Evolutionary conservation across 2,797 vertebrate species (phyloP), one percentile per base, ranked within the genome.

Genomic region (Lophius americanus): DNA sequence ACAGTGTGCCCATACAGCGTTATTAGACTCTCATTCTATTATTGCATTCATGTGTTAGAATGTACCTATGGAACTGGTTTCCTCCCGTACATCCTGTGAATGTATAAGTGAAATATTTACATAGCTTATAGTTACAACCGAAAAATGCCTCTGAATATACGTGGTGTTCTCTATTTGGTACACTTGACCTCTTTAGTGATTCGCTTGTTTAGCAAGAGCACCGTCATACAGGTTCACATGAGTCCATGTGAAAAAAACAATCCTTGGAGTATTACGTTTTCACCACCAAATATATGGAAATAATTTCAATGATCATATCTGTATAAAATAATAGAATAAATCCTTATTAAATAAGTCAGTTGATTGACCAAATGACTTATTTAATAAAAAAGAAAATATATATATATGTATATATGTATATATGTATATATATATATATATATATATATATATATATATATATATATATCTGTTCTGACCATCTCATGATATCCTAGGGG

Each of bases 91-190:
- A 79, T 83, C 82, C 87, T 82, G 77, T 65, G 56, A 75, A 58
- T 49, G 71, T 67, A 79, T 55, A 68, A 74, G 72, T 82, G 62
- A 86, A 88, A 90, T 90, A 88, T 90, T 91, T 86, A 87, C 87
- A 78, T 64, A 87, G 88, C 77, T 83, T 89, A 77, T 60, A 61
- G 80, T 87, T 89, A 75, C 87, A 78, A 74, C 57, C 57, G 63
- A 68, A 64, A 71, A 76, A 59, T 49, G 39, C 10, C 36, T 41
- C 43, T 51, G 67, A 74, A 60, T 33, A 76, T 70, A 70, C 85
- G 57, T 78, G 84, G 56, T 72, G 53, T 70, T 82, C 60, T 74
- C 55, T 43, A 79, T 68, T 79, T 68, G 68, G 72, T 73, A 66
- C 43, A 12, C 64, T 47, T 73, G 79, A 73, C 63, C 70, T 76